phyloP scores from a whole-genome alignment of 2,113 vertebrate genomes.

The Leucosticte australis region DNA sequence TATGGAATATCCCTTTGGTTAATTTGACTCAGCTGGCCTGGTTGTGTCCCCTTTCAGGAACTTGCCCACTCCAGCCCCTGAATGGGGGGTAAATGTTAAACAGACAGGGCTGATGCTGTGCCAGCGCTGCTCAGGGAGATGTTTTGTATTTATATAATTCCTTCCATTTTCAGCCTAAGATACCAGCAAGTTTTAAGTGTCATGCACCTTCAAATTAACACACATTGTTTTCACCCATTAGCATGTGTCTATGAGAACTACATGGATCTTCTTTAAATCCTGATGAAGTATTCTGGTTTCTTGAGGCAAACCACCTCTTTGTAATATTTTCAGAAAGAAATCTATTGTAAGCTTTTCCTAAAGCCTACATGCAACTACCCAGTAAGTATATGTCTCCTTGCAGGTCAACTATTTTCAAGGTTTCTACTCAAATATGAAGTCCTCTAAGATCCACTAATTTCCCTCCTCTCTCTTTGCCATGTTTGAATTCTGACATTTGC shows the following conservation, averaged over 20 bases:
- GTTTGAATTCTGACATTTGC: neutral
- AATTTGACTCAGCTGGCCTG: neutral
- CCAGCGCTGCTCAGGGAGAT: neutral
- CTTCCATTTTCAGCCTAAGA: neutral
- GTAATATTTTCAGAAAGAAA: neutral
- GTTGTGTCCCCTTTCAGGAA: neutral
- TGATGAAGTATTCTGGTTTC: neutral
- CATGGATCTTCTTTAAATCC: neutral
- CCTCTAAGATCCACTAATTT: neutral
- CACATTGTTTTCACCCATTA: neutral
- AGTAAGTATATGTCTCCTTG: neutral
- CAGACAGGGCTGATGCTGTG: neutral
- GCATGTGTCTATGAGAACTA: neutral
- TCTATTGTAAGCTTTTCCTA: neutral
- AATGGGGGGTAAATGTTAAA: neutral
- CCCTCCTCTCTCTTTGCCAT: neutral
- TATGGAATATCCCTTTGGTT: neutral
- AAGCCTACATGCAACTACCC: neutral
- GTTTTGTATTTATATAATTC: neutral
- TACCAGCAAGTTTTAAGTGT: neutral
- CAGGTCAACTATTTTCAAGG: neutral
- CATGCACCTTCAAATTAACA: neutral
- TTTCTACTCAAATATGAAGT: neutral
- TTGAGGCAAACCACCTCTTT: neutral
- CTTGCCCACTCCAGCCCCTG: neutral